Evolutionary conservation across 1,140 invertebrate genomes (phyloP).

Genomic region (Battus philenor): DNA sequence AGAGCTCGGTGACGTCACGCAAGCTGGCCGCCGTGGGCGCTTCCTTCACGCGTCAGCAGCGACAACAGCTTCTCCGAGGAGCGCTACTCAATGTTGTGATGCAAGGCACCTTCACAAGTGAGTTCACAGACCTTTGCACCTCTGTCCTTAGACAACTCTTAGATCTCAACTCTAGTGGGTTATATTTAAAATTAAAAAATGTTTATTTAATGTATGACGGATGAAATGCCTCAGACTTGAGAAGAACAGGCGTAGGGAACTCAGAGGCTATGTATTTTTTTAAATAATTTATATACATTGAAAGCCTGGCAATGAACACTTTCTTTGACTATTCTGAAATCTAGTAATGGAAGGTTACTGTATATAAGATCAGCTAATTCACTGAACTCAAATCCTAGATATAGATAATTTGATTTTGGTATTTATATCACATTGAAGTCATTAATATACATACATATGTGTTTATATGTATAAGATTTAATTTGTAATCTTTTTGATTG

Average conservation of each 20-base stretch:
- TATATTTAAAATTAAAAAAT: no score
- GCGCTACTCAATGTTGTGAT: slow-evolving; percentile 55
- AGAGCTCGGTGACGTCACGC: slow-evolving; percentile 38
- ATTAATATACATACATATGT: slow-evolving; percentile 7
- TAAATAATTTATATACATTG: no score
- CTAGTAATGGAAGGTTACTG: no score
- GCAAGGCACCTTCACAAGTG: slow-evolving; percentile 59
- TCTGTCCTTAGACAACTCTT: no score
- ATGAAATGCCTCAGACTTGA: neutral
- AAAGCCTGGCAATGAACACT: no score
- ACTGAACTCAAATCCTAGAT: no score
- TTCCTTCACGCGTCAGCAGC: slow-evolving; percentile 54
- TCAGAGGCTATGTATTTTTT: neutral
- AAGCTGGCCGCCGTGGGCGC: slow-evolving; percentile 55
- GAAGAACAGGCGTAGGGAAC: neutral
- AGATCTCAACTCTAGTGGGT: no score
- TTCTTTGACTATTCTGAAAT: no score
- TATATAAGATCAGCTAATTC: no score
- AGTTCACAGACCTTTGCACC: no score
- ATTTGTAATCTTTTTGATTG: no score
- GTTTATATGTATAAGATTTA: no score
- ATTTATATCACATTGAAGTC: neutral
- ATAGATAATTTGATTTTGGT: neutral
- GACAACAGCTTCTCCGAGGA: slow-evolving; percentile 46
- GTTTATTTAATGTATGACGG: neutral